Conservation (phyloP, 2,113 vertebrate genomes). For the Numenius arquata region DNA sequence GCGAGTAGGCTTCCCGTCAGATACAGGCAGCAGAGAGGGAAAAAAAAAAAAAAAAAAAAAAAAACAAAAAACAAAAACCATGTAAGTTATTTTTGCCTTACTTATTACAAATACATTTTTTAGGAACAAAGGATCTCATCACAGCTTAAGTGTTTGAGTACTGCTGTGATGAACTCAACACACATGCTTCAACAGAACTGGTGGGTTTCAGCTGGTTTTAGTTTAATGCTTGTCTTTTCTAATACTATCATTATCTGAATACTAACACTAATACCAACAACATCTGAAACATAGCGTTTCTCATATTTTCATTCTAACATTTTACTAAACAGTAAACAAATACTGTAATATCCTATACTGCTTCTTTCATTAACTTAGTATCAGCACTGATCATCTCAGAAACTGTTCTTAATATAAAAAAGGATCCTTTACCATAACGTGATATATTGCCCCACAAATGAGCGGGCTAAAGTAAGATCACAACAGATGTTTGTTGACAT, state of each 20-base stretch:
- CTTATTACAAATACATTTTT: neutral
- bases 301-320: neutral
- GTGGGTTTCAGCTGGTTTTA: neutral
- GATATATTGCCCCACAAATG: neutral
- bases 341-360: neutral
- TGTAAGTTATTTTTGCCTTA: neutral
- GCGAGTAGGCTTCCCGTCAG: neutral
- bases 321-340: neutral
- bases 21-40: neutral
- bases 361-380: neutral
- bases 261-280: neutral
- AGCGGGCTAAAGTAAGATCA: neutral
- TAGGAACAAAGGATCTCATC: neutral
- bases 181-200: fast-evolving
- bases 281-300: neutral
- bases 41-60: neutral
- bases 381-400: neutral
- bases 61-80: no score
- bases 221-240: neutral
- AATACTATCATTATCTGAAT: neutral
- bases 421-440: neutral
- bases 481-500: neutral
- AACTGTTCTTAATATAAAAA: neutral
- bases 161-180: neutral
- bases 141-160: neutral